Base-by-base conservation (phyloP, 2,113 vertebrate genomes). In the Prolemur simus region DNA sequence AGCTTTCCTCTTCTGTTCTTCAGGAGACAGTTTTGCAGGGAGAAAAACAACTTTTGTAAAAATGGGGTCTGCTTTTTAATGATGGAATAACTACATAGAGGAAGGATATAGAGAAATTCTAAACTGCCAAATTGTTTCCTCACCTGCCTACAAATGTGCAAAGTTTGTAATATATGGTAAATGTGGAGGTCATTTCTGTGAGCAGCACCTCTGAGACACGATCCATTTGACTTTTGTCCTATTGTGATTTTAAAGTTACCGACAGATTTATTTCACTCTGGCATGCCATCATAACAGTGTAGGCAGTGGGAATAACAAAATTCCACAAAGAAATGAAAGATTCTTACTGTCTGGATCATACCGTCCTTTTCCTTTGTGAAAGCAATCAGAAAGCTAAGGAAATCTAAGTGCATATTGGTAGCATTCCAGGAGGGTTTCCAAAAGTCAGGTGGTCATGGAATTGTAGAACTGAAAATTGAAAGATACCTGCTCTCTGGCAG, bases 251-350 rank as follows among this genome's bases (percentile, higher is more conserved):
- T 76, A 54, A 85, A 54, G 47, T 60, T 54, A 52, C 95, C 80
- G 66, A 83, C 37, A 95, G 87, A 64, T 89, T 94, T 73, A 68
- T 89, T 96, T 78, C 56, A 23, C 71, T 58, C 68, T 78, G 87
- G 49, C 71, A 96, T 13, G 49, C 52, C 69, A 69, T 76, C 60
- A 8, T 45, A 84, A 87, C 34, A 25, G 52, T 20, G 71, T 34
- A 84, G 84, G 56, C 45, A 93, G 78, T 56, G 68, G 45, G 49
- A 88, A 76, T 47, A 91, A 97, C 73, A 81, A 87, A 95, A 95
- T 66, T 92, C 49, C 76, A 92, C 88, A 89, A 88, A 92, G 95
- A 87, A 97, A 91, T 82, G 18, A 78, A 96, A 91, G 78, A 29
- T 29, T 64, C 34, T 64, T 8, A 3, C 1, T 45, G 32, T 93